Percentiles rank a stretch among this genome's conserved stretches.
Evolutionary conservation across 2,113 vertebrate genomes (phyloP).

Genomic region (Osmerus eperlanus): DNA sequence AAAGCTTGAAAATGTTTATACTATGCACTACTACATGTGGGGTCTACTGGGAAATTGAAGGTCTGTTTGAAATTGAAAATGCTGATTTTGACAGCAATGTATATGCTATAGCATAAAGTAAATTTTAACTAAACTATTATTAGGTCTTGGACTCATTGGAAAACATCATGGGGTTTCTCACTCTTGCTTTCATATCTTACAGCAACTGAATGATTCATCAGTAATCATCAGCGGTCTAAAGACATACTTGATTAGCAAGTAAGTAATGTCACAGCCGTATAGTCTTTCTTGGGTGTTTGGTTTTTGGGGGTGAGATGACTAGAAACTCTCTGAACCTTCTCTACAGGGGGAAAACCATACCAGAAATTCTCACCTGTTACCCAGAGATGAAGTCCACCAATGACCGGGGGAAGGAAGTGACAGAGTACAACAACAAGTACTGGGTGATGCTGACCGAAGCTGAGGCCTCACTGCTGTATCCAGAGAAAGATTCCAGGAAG

Average conservation of each 20-base stretch:
- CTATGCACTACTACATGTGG: too few relatives aligned
- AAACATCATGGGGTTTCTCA: not conserved
- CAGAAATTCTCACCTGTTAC: constrained; percentile 82
- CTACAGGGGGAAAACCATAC: constrained; percentile 74
- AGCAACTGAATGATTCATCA: constrained; percentile 96
- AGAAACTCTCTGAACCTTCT: not conserved
- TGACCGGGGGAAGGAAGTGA: constrained; percentile 84
- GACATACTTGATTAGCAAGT: constrained; percentile 84
- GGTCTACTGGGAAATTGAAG: not conserved
- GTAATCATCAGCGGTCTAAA: constrained; percentile 94
- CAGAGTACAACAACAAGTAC: constrained; percentile 91
- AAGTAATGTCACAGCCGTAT: constrained; percentile 50
- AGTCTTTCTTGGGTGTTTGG: not conserved
- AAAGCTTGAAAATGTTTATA: too few relatives aligned
- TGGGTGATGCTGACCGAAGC: constrained; percentile 91
- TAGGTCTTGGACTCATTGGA: too few relatives aligned
- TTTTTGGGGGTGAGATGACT: not conserved
- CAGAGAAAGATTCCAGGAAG: constrained; percentile 82
- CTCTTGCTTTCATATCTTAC: constrained; percentile 30
- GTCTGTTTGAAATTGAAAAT: too few relatives aligned
- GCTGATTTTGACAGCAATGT: too few relatives aligned
- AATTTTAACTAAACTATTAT: too few relatives aligned
- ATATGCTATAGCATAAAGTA: too few relatives aligned
- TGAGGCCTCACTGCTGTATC: constrained; percentile 72
- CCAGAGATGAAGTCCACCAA: constrained; percentile 83